These are phyloP conservation scores for Herpetotheres cachinnans DNA, from an alignment of 2,113 vertebrate species.

Conservation along the genomic window DNA sequence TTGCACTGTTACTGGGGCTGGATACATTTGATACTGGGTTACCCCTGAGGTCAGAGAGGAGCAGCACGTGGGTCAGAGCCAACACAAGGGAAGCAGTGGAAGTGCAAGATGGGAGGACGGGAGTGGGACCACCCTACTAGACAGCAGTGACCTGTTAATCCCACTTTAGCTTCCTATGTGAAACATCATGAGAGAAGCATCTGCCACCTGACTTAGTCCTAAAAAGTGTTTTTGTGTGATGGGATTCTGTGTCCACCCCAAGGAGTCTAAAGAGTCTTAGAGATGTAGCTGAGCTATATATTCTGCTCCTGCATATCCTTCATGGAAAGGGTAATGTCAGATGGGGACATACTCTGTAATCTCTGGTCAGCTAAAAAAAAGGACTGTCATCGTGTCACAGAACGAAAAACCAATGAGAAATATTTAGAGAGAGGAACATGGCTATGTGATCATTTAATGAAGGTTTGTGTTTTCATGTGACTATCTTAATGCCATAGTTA, in stretches of 20 bases:
- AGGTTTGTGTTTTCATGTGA: conserved; percentile 33
- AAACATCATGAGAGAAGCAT: neutral
- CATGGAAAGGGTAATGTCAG: neutral
- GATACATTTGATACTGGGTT: rapidly evolving
- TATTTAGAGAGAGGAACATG: neutral
- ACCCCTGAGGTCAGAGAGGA: neutral
- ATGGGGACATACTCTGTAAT: neutral
- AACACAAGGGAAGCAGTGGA: neutral
- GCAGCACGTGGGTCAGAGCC: neutral
- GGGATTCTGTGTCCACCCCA: neutral
- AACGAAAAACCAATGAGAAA: neutral
- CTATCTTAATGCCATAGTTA: neutral
- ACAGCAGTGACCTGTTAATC: neutral
- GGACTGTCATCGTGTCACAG: neutral
- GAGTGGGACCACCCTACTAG: neutral
- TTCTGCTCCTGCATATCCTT: neutral
- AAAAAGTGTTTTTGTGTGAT: neutral
- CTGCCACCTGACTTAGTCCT: neutral
- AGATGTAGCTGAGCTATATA: neutral
- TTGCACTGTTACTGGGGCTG: neutral
- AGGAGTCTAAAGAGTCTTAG: neutral
- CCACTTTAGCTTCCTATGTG: neutral
- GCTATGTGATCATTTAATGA: conserved; percentile 10
- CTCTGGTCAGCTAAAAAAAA: neutral
- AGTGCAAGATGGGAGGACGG: neutral